Base-by-base conservation (phyloP, 2,113 vertebrate genomes). In the Macquaria ambigua region DNA sequence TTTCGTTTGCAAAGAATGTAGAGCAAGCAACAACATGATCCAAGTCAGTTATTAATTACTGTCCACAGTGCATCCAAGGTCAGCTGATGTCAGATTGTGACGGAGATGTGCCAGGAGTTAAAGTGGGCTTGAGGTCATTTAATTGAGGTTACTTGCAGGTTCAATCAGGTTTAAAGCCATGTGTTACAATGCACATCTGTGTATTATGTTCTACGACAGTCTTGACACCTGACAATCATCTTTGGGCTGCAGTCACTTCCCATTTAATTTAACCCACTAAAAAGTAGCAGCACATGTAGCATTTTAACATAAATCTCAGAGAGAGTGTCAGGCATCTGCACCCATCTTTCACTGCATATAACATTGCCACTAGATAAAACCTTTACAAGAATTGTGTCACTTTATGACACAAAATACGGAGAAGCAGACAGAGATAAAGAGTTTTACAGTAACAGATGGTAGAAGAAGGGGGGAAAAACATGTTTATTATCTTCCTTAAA, bases 11-110 rank as follows among this genome's bases (percentile, higher is more conserved):
- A 69, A 75, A 52, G 59, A n/a, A 41, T 3, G 56, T 41, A 23
- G 7, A 12, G 63, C 15, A 62, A 79, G 56, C 52, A 69, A 66
- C 48, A 74, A 34, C 39, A 25, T 31, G 23, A 79, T 28, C 28
- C 0, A 5, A 53, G 58, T 48, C 72, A 46, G 39, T 61, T 74
- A 64, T 85, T 55, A 59, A 41, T 74, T 55, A 48, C 48, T 21
- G 37, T 70, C 58, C 61, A 15, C 59, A 11, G 39, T 21, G 48
- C 59, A n/a, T 50, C 31, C 43, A 66, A 73, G 53, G 63, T 85
- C 50, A 83, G 74, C 80, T 37, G 34, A 31, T 79, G 64, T 8
- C 73, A 53, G 25, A 41, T n/a, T 31, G 75, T 56, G 64, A 78
- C 8, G 3, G 53, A 77, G 7, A 37, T 69, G 72, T 59, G 37